Evolutionary conservation across 2,113 vertebrate genomes (phyloP), one percentile per base, ranked within the genome.

Genomic region (Amia ocellicauda): DNA sequence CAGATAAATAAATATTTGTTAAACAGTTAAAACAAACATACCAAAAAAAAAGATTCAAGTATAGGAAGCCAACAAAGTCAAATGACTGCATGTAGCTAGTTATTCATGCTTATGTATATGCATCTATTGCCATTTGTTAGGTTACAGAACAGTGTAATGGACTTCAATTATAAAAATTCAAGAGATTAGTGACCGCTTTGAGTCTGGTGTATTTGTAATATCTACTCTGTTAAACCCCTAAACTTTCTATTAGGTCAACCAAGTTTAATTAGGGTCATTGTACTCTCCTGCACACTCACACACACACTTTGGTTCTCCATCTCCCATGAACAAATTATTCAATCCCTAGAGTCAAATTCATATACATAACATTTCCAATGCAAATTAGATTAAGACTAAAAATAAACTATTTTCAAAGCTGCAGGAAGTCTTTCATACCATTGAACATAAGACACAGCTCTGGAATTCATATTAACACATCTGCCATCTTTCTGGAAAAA

Each of bases 1-100:
- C 58, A 84, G 81, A 86, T 82, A 85, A 85, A 85, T 84, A 84
- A 80, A 67, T n/a, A n/a, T n/a, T n/a, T n/a, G n/a, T 66, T 14
- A 13, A 47, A n/a, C 43, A 74, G 61, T 68, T 72, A 65, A 68
- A 69, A 61, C 76, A 72, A 78, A 78, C 57, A 57, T 40, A 63
- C 72, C 67, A 72, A 74, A 78, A 71, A 75, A 82, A 66, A 72
- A 54, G 54, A 51, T 85, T 85, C 77, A 86, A 85, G 82, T 86
- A 81, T 79, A 43, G 75, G 47, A 76, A 78, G 60, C 78, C 69
- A 70, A 75, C 29, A 42, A 62, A 42, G 60, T 19, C 45, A 7
- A 13, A 13, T 36, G 31, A 47, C n/a, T 47, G 45, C 14, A 47
- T 47, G 45, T n/a, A 47, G 14, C 14, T 5, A 17, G n/a, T 47